These are phyloP conservation scores for Altica lythri DNA, from an alignment of 2,888 invertebrate genomes.

Conservation along the genomic window DNA sequence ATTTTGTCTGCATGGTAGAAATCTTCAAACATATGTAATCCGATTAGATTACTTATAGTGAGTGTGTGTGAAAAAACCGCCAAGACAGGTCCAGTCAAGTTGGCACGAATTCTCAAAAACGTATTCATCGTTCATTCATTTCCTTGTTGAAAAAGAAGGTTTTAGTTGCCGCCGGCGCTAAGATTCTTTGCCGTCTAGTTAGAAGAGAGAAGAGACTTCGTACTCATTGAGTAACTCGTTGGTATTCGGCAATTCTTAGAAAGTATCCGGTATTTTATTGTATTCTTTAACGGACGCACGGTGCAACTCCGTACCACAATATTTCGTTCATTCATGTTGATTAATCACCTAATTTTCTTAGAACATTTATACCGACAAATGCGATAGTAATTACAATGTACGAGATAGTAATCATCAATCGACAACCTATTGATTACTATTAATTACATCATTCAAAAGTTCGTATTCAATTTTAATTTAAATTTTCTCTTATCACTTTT, in stretches of 20 bases:
- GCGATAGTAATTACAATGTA: too few species aligned
- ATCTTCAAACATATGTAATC: constrained; percentile 11
- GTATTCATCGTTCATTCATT: constrained; percentile 16
- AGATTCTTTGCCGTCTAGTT: constrained; percentile 42
- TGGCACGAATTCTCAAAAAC: constrained; percentile 15
- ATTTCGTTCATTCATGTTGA: too few species aligned
- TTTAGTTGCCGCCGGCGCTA: constrained; percentile 44
- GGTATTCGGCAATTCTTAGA: constrained; percentile 28
- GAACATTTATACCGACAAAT: too few species aligned
- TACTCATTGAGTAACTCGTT: constrained; percentile 34
- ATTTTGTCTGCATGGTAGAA: constrained; percentile 15
- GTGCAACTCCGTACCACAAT: too few species aligned
- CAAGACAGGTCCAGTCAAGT: constrained; percentile 10
- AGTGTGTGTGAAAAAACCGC: constrained; percentile 6
- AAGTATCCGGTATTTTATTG: constrained; percentile 5
- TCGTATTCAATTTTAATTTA: too few species aligned
- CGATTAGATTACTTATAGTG: constrained; percentile 7
- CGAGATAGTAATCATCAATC: too few species aligned
- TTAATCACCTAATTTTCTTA: too few species aligned
- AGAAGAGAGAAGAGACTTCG: too few species aligned
- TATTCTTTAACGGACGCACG: too few species aligned
- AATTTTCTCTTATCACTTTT: too few species aligned
- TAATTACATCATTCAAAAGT: too few species aligned
- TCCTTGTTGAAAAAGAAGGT: constrained; percentile 19
- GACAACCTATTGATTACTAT: too few species aligned